A percentile compares a stretch with the other conserved stretches of the same genome.
These are phyloP conservation scores for Acropora yongei DNA, from an alignment of 64 coral and sea anemone genomes.

Conservation along the genomic window DNA sequence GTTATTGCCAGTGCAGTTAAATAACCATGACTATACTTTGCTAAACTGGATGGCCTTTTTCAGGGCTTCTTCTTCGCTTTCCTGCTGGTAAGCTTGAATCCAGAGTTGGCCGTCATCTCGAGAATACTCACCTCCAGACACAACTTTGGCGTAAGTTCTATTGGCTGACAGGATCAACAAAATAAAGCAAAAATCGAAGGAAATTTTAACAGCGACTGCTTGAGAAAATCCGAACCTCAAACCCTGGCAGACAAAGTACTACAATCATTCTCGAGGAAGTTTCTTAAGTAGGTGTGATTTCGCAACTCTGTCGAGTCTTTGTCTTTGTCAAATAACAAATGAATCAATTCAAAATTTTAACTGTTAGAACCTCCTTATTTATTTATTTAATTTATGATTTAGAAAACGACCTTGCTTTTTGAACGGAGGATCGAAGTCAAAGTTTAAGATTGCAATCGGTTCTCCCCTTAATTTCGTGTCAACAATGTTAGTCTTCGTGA, in stretches of 20 bases:
- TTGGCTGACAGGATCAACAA: background rate
- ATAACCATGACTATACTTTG: background rate
- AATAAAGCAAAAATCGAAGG: background rate
- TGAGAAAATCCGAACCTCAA: background rate
- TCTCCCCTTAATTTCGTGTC: too few relatives aligned
- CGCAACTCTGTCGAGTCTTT: background rate
- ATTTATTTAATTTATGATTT: too few relatives aligned
- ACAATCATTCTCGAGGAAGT: background rate
- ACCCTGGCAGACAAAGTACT: background rate
- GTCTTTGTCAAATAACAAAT: background rate
- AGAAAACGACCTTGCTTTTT: too few relatives aligned
- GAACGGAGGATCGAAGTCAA: too few relatives aligned
- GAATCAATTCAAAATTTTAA: background rate
- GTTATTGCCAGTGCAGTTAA: background rate
- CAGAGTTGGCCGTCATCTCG: background rate
- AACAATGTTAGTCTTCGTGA: too few relatives aligned
- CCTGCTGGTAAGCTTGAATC: background rate
- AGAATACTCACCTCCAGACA: background rate
- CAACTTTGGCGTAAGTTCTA: background rate
- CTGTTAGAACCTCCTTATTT: too few relatives aligned
- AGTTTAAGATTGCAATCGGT: too few relatives aligned
- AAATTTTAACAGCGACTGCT: slow-evolving; percentile 9
- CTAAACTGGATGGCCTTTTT: background rate
- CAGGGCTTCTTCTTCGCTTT: background rate
- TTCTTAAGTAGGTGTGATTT: background rate